These are phyloP conservation scores for Formica aserva DNA, from an alignment of 2,888 invertebrate genomes.

Conservation along the genomic window DNA sequence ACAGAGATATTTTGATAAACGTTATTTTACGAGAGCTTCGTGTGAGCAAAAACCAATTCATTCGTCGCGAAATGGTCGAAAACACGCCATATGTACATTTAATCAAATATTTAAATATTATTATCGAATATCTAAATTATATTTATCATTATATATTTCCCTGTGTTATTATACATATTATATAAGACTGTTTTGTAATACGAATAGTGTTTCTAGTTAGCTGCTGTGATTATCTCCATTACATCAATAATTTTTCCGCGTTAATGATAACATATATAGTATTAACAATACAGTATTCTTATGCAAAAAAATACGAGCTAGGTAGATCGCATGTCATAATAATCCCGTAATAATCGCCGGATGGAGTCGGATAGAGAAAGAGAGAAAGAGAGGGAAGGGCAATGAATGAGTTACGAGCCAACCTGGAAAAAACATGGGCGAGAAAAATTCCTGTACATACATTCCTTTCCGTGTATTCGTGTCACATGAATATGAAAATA, in stretches of 20 bases:
- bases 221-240: background rate
- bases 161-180: background rate
- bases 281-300: background rate
- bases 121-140: background rate
- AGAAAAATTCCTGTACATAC: slow-evolving; percentile 20
- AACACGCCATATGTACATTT: background rate
- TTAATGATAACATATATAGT: background rate
- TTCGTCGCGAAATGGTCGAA: background rate
- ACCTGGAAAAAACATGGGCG: slow-evolving; percentile 8
- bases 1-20: background rate
- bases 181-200: background rate
- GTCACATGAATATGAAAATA: slow-evolving; percentile 38
- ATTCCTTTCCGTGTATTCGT: slow-evolving; percentile 8
- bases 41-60: background rate
- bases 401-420: slow-evolving; percentile 6
- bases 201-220: background rate
- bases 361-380: background rate
- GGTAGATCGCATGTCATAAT: background rate
- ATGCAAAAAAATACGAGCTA: slow-evolving; percentile 15
- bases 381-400: background rate
- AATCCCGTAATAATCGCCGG: slow-evolving; percentile 7
- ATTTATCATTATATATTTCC: background rate
- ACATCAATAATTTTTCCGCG: background rate
- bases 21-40: background rate
- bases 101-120: background rate